A percentile compares a stretch with the other conserved stretches of the same genome.
These are phyloP conservation scores for Danaus plexippus DNA, from an alignment of 1,140 invertebrate species.

Conservation along the genomic window DNA sequence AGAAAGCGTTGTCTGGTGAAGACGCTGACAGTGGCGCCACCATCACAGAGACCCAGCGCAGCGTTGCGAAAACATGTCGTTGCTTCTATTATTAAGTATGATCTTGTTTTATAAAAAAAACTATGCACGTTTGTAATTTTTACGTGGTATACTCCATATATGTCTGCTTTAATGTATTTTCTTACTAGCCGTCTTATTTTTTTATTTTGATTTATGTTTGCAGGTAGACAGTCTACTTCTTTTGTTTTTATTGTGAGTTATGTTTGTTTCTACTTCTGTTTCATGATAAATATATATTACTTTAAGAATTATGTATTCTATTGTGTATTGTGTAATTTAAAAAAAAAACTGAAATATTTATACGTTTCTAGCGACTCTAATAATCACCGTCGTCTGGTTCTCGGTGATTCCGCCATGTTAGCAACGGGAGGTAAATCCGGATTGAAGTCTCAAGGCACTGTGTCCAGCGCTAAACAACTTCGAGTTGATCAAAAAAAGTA, in stretches of 20 bases:
- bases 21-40: slow-evolving; percentile 58
- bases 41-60: slow-evolving; percentile 55
- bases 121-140: slow-evolving; percentile 5
- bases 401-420: slow-evolving; percentile 92
- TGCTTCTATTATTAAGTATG: slow-evolving; percentile 58
- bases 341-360: slow-evolving; percentile 2
- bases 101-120: not conserved
- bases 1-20: slow-evolving; percentile 60
- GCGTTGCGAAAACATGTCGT: slow-evolving; percentile 56
- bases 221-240: too few species aligned
- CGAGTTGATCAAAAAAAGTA: slow-evolving; percentile 89
- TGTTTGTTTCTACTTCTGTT: too few species aligned
- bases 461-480: slow-evolving; percentile 88
- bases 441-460: slow-evolving; percentile 86
- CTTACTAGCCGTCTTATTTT: too few species aligned
- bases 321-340: too few species aligned
- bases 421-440: slow-evolving; percentile 87
- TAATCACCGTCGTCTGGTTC: slow-evolving; percentile 85
- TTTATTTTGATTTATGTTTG: too few species aligned
- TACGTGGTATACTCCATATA: not conserved
- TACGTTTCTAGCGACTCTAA: slow-evolving; percentile 84
- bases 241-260: too few species aligned
- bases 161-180: too few species aligned
- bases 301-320: too few species aligned
- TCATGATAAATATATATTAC: too few species aligned